Percentiles rank a stretch among this genome's conserved stretches.
phyloP scores from a whole-genome alignment of 2,888 invertebrate genomes.

The Sarcophaga subvicina region DNA sequence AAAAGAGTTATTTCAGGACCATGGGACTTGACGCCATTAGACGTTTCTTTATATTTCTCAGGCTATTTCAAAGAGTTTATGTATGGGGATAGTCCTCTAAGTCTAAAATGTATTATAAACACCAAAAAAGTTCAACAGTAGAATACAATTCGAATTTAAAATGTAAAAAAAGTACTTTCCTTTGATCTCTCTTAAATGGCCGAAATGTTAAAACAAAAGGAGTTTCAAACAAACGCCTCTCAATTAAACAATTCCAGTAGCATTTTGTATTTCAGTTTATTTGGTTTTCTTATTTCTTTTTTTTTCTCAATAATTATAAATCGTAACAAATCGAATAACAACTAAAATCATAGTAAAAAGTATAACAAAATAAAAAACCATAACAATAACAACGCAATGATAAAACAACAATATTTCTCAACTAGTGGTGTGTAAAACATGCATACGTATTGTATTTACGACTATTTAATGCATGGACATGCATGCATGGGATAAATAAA shows the following conservation, averaged over 20 bases:
- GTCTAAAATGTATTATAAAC: too few species aligned
- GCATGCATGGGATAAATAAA: constrained; percentile 19
- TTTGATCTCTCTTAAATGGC: too few species aligned
- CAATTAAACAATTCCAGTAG: too few species aligned
- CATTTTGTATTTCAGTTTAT: neutral
- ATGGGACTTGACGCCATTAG: neutral
- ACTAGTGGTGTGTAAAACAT: constrained; percentile 27
- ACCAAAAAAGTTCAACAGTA: too few species aligned
- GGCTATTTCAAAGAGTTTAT: neutral
- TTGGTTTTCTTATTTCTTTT: neutral
- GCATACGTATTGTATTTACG: constrained; percentile 22
- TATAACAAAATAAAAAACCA: too few species aligned
- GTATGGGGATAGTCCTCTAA: neutral
- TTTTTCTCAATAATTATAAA: constrained; percentile 30
- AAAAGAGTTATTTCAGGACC: neutral
- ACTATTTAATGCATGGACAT: constrained; percentile 7
- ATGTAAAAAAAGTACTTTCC: too few species aligned
- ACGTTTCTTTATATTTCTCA: neutral
- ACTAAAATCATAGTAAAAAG: too few species aligned
- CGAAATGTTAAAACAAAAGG: too few species aligned
- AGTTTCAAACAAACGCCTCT: too few species aligned
- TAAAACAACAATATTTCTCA: constrained; percentile 33
- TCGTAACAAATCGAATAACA: constrained; percentile 35
- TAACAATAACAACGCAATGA: too few species aligned
- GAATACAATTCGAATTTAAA: too few species aligned